Evolutionary conservation across 2,113 vertebrate species (phyloP).

Genomic region (Chloropsis cyanopogon): DNA sequence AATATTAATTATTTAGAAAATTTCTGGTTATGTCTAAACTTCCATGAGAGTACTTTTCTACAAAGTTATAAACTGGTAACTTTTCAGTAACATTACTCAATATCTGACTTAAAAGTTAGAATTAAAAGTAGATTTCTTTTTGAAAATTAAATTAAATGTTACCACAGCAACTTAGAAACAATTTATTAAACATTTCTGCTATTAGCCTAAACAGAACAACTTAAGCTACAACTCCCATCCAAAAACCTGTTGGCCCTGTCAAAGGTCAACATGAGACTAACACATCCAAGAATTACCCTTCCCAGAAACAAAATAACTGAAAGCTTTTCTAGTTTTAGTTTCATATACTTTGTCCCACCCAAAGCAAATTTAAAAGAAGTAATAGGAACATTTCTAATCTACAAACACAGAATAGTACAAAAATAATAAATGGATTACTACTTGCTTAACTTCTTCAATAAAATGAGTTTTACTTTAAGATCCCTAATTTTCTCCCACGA

Average conservation of each 20-base stretch:
- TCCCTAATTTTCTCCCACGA: background rate
- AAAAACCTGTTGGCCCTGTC: background rate
- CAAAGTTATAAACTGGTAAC: background rate
- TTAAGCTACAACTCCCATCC: background rate
- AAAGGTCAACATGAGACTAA: background rate
- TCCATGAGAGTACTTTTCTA: background rate
- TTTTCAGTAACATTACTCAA: background rate
- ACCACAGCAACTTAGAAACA: conserved; percentile 30
- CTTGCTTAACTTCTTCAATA: background rate
- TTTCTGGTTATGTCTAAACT: background rate
- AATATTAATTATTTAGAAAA: background rate
- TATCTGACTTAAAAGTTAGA: conserved; percentile 11
- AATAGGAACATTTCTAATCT: background rate
- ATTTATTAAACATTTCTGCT: conserved; percentile 31
- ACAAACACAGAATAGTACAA: background rate
- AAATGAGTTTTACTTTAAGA: background rate
- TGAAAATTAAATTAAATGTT: background rate
- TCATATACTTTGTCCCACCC: background rate
- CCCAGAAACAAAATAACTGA: background rate
- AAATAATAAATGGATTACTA: background rate
- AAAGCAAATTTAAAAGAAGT: background rate
- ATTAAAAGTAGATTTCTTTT: background rate
- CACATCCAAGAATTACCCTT: background rate
- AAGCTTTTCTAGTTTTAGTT: background rate
- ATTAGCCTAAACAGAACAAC: conserved; percentile 14